These are phyloP conservation scores for Strix occidentalis DNA, from an alignment of 2,797 vertebrate genomes.

Conservation along the genomic window DNA sequence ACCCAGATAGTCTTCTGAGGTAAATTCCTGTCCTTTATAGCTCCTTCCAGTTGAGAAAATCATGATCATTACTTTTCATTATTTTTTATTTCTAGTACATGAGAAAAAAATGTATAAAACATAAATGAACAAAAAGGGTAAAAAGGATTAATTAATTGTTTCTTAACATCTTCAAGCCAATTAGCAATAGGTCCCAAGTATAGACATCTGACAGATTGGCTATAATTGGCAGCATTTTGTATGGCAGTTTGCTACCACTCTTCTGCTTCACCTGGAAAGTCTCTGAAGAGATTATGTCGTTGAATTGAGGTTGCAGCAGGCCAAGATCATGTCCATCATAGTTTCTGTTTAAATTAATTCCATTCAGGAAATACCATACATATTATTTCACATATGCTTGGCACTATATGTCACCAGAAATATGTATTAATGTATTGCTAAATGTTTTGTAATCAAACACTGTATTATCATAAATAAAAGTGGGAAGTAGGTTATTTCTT, in stretches of 20 bases:
- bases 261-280: slow-evolving; percentile 37
- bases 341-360: not conserved
- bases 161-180: slow-evolving; percentile 13
- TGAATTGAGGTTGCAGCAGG: not conserved
- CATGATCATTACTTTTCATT: not conserved
- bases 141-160: not conserved
- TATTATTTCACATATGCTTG: not conserved
- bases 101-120: not conserved
- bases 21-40: not conserved
- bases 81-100: not conserved
- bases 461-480: not conserved
- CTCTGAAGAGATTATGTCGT: not conserved
- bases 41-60: not conserved
- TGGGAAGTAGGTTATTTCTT: slow-evolving; percentile 35
- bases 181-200: not conserved
- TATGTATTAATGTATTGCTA: not conserved
- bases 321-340: not conserved
- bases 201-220: slow-evolving; percentile 16
- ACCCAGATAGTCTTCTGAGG: not conserved
- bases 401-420: not conserved
- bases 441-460: slow-evolving; percentile 25
- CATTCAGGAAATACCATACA: not conserved
- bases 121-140: not conserved
- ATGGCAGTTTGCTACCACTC: slow-evolving; percentile 5
- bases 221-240: not conserved